Base-by-base conservation (phyloP, 2,113 vertebrate genomes). In the Saiga tatarica region DNA sequence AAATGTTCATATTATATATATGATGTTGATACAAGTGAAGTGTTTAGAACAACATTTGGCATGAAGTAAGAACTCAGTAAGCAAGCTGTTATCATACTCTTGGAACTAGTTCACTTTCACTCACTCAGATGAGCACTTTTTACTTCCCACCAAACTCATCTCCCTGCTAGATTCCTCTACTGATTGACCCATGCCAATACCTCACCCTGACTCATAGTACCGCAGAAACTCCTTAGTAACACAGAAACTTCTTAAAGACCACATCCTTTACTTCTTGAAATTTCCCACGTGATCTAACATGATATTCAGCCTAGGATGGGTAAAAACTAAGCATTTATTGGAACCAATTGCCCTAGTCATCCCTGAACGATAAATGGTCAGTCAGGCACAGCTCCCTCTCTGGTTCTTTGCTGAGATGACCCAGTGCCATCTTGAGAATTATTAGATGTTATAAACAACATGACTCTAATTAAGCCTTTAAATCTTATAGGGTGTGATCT, bases 401-500 rank as follows among this genome's bases (percentile, higher is more conserved):
- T 53, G 13, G 7, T 83, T 4, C 47, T 33, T 88, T 96, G 26
- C 16, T 95, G 50, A 96, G 23, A 93, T 88, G 53, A 83, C 25
- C 23, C 86, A 96, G 26, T 30, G 59, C 3, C 45, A 95, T 19
- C 79, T 33, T 78, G 23, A 67, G 30, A 92, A 92, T 92, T 96
- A 95, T 53, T 96, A 87, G 83, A 71, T 42, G 64, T 86, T 74
- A 71, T 47, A 97, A 97, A 21, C 62, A 94, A 9, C 28, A 60
- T 91, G 25, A 91, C 42, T 95, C 42, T 59, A 85, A 82, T 74
- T 92, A 82, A 89, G 45, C 53, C 76, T 71, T 87, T 95, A 93
- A 74, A 81, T 92, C 39, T 91, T 92, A 83, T 8, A 91, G 94
- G 52, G n/a, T 91, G 21, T 89, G 45, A 93, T 94, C 78, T 91